phyloP scores from a whole-genome alignment of 1,140 invertebrate genomes.

The Drosophila mayri region DNA sequence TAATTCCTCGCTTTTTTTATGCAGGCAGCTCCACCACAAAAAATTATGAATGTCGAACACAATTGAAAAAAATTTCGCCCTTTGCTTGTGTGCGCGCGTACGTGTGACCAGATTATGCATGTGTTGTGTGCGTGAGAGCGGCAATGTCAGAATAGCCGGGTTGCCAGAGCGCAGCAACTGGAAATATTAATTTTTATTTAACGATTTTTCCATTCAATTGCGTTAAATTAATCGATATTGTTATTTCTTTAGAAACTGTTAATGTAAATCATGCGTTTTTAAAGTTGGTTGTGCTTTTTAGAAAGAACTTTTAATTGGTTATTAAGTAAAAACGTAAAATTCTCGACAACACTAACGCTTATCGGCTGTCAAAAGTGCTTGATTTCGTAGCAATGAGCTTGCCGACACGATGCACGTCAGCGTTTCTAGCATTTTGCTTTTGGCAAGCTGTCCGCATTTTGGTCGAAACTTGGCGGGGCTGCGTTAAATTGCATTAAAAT shows the following conservation, averaged over 20 bases:
- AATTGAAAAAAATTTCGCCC: slow-evolving; percentile 60
- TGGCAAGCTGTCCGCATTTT: background rate
- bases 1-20: slow-evolving; percentile 19
- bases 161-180: slow-evolving; percentile 14
- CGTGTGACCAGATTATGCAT: slow-evolving; percentile 42
- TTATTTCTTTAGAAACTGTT: too few relatives aligned
- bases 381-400: slow-evolving; percentile 51
- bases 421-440: slow-evolving; percentile 29
- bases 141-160: slow-evolving; percentile 51
- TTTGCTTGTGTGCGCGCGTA: slow-evolving; percentile 54
- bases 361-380: slow-evolving; percentile 41
- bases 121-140: slow-evolving; percentile 62
- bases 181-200: background rate
- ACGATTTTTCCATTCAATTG: background rate
- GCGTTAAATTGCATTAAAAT: slow-evolving; percentile 24
- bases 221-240: background rate
- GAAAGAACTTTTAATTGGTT: fast-evolving
- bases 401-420: slow-evolving; percentile 5
- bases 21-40: slow-evolving; percentile 54
- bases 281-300: fast-evolving
- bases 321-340: background rate
- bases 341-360: slow-evolving; percentile 42
- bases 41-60: slow-evolving; percentile 70
- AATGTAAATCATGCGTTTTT: background rate
- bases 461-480: background rate